phyloP scores from a whole-genome alignment of 2,888 invertebrate genomes.

The Tuberolachnus salignus region DNA sequence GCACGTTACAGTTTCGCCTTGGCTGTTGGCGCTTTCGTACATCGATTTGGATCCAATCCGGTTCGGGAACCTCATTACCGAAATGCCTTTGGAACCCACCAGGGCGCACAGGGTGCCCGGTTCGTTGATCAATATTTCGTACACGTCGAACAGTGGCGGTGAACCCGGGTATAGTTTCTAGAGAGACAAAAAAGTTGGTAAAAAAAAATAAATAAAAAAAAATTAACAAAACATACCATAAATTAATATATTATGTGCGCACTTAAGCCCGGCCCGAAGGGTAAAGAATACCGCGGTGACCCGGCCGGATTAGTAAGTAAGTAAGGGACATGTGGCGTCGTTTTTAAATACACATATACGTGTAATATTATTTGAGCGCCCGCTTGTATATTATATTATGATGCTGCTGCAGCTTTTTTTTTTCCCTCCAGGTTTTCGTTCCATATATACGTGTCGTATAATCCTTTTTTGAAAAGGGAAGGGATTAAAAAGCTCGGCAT shows the following conservation, averaged over 20 bases:
- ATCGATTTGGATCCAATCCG: conserved; percentile 69
- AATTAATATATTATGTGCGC: conserved; percentile 50
- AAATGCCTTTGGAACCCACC: conserved; percentile 74
- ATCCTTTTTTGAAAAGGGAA: conserved; percentile 54
- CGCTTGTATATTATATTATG: not conserved
- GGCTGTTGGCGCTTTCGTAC: not conserved
- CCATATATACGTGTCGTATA: conserved; percentile 9
- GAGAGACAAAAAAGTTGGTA: conserved; percentile 1
- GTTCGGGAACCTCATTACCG: conserved; percentile 74
- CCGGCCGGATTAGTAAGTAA: conserved; percentile 52
- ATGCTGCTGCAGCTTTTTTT: conserved; percentile 21
- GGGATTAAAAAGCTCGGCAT: conserved; percentile 47
- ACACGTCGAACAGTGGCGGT: conserved; percentile 74
- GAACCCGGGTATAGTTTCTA: conserved; percentile 70
- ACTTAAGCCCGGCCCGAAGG: conserved; percentile 48
- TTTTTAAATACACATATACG: conserved; percentile 48
- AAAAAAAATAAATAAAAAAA: too few relatives aligned
- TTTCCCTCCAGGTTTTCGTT: conserved; percentile 38
- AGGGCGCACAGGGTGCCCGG: conserved; percentile 73
- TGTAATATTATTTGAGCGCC: not conserved
- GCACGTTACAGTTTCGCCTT: conserved; percentile 25
- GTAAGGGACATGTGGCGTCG: conserved; percentile 51
- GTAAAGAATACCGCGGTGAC: conserved; percentile 55
- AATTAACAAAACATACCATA: conserved; percentile 52
- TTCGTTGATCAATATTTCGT: conserved; percentile 70